phyloP scores from a whole-genome alignment of 1,140 invertebrate genomes.

The Xylocopa sonorina region DNA sequence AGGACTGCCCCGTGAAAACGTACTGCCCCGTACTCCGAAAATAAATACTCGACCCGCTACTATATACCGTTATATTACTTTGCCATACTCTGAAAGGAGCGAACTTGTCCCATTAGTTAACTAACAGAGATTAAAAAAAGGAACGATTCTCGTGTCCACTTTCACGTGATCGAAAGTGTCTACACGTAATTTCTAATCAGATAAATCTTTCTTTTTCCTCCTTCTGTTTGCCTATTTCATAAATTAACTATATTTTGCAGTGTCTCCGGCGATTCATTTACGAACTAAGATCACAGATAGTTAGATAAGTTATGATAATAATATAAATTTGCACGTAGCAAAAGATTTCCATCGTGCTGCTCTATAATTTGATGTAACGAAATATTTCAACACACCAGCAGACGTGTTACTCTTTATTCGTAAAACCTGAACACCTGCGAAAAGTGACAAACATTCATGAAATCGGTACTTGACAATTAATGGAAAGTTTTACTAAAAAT shows the following conservation, averaged over 20 bases:
- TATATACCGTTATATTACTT: not conserved
- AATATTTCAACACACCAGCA: not conserved
- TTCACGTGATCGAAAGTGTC: slow-evolving; percentile 37
- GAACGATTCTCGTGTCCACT: slow-evolving; percentile 25
- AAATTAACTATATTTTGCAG: not conserved
- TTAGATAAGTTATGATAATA: not conserved
- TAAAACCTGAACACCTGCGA: too few species aligned
- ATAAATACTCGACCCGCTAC: slow-evolving; percentile 6
- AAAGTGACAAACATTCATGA: too few species aligned
- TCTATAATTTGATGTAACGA: not conserved
- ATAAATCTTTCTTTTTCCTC: slow-evolving; percentile 60
- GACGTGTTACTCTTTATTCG: not conserved
- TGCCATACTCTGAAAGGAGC: not conserved
- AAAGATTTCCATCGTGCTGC: not conserved
- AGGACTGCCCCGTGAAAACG: slow-evolving; percentile 65
- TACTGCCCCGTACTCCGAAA: slow-evolving; percentile 14
- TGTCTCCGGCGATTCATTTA: not conserved
- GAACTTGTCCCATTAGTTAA: not conserved
- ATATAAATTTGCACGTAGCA: not conserved
- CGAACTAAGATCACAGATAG: not conserved
- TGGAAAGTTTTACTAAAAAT: too few species aligned
- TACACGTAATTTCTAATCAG: not conserved
- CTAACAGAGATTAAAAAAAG: slow-evolving; percentile 9
- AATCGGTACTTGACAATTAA: too few species aligned
- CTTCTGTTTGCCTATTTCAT: slow-evolving; percentile 82